Evolutionary conservation across 2,797 vertebrate species (phyloP), one percentile per base, ranked within the genome.

Genomic region (Tinamus major): DNA sequence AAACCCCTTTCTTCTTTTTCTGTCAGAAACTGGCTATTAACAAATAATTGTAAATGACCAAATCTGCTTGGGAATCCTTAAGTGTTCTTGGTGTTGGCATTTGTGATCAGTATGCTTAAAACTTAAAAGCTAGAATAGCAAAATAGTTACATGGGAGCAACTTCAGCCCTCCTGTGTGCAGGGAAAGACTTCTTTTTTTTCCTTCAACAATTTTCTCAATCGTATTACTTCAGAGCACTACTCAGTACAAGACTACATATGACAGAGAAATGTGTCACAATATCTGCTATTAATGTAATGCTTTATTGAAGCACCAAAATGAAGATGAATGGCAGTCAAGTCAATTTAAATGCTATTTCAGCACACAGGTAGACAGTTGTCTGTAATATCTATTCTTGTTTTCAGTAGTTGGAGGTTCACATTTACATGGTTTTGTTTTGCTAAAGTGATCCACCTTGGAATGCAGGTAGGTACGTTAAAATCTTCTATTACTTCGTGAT

Each of bases 231-330:
- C 77, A 76, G 26, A 49, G 72, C 70, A 24, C 37, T 82, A 44
- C 63, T 95, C 42, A 49, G 51, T 81, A 67, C 82, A 48, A 67
- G 92, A 71, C 77, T 87, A 11, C 16, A 5, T 90, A 70, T 81
- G 72, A 87, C 84, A 92, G 69, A 21, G 59, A 94, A 88, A 92
- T 87, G 85, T 91, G 85, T 89, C 27, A 85, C 71, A 75, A 83
- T 64, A 76, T 91, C 65, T 67, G 46, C 65, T 90, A 7, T 77
- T 94, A 80, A 42, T 87, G 64, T 70, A 85, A 93, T 15, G 27
- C n/a, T 14, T 91, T 92, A 62, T 31, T 93, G 91, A 95, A 84
- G 91, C 31, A 64, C 31, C 33, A 90, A 93, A 94, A 89, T 64
- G 81, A 94, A 92, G 53, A 86, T 29, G 56, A 86, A 89, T 87